Evolutionary conservation across 2,888 invertebrate species (phyloP).

Genomic region (Acrobasis consociella): DNA sequence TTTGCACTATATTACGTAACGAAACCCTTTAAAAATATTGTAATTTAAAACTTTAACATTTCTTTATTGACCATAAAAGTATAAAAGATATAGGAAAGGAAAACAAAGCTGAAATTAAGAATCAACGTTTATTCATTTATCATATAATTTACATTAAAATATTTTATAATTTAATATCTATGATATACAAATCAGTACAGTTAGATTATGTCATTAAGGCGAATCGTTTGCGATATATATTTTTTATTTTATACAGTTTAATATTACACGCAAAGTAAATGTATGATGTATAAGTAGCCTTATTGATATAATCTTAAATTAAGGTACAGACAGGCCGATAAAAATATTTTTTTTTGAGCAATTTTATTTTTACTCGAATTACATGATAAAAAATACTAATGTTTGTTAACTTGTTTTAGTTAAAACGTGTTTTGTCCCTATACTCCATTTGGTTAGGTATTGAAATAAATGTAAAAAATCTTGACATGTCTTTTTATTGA

Average conservation of each 20-base stretch:
- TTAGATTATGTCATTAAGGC: constrained; percentile 33
- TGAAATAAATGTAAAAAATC: no score
- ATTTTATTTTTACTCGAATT: no score
- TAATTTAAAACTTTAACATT: no score
- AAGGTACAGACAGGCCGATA: constrained; percentile 13
- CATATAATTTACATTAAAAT: constrained; percentile 43
- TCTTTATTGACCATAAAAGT: no score
- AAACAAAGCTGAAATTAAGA: constrained; percentile 32
- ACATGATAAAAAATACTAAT: no score
- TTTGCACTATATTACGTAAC: no score
- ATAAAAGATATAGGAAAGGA: no score
- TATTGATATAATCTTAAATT: constrained; percentile 28
- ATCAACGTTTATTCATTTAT: constrained; percentile 48
- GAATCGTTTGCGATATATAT: constrained; percentile 19
- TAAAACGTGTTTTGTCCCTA: no score
- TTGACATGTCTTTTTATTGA: no score
- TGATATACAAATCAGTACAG: constrained; percentile 29
- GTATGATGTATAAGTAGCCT: constrained; percentile 21
- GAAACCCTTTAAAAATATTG: no score
- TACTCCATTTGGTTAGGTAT: no score
- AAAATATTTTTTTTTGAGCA: background rate
- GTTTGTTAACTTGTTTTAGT: no score
- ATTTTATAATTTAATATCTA: constrained; percentile 29
- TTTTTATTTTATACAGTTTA: constrained; percentile 15
- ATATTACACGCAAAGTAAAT: constrained; percentile 9